A percentile compares a stretch with the other conserved stretches of the same genome.
phyloP scores from a whole-genome alignment of 2,888 invertebrate genomes.

The Ischnus inquisitorius region DNA sequence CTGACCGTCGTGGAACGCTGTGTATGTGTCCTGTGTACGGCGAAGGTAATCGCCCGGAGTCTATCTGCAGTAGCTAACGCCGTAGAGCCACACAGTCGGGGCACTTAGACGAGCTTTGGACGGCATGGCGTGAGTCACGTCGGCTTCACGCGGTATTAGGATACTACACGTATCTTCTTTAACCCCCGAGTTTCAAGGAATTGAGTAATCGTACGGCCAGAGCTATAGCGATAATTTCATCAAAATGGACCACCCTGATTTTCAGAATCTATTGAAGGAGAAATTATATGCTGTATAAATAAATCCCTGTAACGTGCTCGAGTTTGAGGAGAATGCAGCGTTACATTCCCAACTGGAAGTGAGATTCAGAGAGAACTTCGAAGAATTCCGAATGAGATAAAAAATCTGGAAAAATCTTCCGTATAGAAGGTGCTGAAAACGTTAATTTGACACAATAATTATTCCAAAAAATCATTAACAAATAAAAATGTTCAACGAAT shows the following conservation, averaged over 20 bases:
- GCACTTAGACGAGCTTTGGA: constrained; percentile 36
- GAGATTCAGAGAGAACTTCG: too few species aligned
- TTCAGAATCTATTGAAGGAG: neutral
- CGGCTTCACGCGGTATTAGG: constrained; percentile 2
- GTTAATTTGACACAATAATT: too few species aligned
- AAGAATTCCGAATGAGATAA: too few species aligned
- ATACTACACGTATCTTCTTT: neutral
- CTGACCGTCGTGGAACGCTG: constrained; percentile 30
- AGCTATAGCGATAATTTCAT: neutral
- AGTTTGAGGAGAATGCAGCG: too few species aligned
- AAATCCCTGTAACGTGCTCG: constrained; percentile 16
- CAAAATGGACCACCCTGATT: neutral
- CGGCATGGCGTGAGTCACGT: constrained; percentile 20
- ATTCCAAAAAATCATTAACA: too few species aligned
- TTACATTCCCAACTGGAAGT: too few species aligned
- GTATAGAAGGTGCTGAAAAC: too few species aligned
- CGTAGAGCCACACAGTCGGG: constrained; percentile 24
- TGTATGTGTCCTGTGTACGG: constrained; percentile 27
- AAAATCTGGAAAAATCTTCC: too few species aligned
- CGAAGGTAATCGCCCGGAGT: constrained; percentile 25
- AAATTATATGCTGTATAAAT: constrained; percentile 19
- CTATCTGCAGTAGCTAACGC: constrained; percentile 25
- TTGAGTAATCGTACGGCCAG: neutral
- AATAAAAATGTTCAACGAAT: too few species aligned
- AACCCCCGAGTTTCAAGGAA: neutral